phyloP scores from a whole-genome alignment of 2,888 invertebrate genomes.

The Steromphala cineraria region DNA sequence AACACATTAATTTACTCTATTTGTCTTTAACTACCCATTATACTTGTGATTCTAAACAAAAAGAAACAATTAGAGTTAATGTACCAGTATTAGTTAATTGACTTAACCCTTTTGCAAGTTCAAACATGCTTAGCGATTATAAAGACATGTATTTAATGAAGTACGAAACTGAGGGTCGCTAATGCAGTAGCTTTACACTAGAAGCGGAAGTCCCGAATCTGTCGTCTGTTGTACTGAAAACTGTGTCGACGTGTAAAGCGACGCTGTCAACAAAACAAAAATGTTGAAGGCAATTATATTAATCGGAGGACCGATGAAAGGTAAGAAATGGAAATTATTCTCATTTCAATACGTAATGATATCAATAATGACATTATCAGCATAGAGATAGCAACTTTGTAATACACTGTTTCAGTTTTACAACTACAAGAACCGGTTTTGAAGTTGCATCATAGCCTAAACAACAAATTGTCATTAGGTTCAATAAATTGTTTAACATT shows the following conservation, averaged over 20 bases:
- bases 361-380: background rate
- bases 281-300: slow-evolving; percentile 86
- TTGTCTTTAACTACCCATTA: too few relatives aligned
- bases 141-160: too few relatives aligned
- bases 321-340: slow-evolving; percentile 76
- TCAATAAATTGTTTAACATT: background rate
- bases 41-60: too few relatives aligned
- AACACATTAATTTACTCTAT: too few relatives aligned
- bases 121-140: too few relatives aligned
- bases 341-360: background rate
- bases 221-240: background rate
- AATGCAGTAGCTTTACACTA: background rate
- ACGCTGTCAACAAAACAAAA: slow-evolving; percentile 21
- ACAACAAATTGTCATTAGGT: too few relatives aligned
- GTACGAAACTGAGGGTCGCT: too few relatives aligned
- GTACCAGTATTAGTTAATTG: too few relatives aligned
- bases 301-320: slow-evolving; percentile 96
- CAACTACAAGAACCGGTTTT: background rate
- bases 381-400: background rate
- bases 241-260: background rate
- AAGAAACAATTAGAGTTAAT: too few relatives aligned
- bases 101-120: too few relatives aligned
- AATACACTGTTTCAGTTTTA: background rate
- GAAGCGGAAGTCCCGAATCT: background rate
- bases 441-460: background rate